Evolutionary conservation across 2,113 vertebrate species (phyloP).

Genomic region (Zootoca vivipara): DNA sequence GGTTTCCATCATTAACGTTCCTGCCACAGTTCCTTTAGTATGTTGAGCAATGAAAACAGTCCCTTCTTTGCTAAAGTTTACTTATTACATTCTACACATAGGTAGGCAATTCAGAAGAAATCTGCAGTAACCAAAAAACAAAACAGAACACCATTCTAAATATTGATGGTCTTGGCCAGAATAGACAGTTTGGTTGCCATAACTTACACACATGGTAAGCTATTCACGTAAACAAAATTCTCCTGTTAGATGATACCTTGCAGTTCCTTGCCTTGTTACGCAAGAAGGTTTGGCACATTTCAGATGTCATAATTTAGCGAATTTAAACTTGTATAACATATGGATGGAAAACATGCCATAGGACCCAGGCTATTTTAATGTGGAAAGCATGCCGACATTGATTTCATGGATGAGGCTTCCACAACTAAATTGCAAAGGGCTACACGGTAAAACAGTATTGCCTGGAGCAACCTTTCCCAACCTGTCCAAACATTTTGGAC

Average conservation of each 20-base stretch:
- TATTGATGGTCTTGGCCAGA: not conserved
- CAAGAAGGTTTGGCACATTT: not conserved
- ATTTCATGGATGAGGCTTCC: constrained; percentile 1
- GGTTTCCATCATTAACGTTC: not conserved
- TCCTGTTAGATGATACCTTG: not conserved
- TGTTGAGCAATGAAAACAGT: not conserved
- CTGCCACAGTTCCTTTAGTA: not conserved
- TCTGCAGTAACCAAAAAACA: not conserved
- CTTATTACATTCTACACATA: not conserved
- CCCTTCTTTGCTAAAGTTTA: not conserved
- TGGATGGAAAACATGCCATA: not conserved
- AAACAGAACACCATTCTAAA: not conserved
- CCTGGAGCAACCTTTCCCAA: no score
- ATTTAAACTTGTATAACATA: constrained; percentile 3
- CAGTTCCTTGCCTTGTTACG: not conserved
- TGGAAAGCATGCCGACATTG: not conserved
- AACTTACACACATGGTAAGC: not conserved
- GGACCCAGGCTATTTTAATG: not conserved
- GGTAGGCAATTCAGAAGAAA: not conserved
- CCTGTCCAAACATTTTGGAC: no score
- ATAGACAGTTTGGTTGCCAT: not conserved
- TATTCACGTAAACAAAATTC: constrained; percentile 4
- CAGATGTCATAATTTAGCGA: not conserved
- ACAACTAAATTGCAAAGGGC: not conserved
- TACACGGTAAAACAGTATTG: not conserved